Percentiles rank a stretch among this genome's conserved stretches.
Conservation (phyloP, 2,888 invertebrate species). For the Thera obeliscata region DNA sequence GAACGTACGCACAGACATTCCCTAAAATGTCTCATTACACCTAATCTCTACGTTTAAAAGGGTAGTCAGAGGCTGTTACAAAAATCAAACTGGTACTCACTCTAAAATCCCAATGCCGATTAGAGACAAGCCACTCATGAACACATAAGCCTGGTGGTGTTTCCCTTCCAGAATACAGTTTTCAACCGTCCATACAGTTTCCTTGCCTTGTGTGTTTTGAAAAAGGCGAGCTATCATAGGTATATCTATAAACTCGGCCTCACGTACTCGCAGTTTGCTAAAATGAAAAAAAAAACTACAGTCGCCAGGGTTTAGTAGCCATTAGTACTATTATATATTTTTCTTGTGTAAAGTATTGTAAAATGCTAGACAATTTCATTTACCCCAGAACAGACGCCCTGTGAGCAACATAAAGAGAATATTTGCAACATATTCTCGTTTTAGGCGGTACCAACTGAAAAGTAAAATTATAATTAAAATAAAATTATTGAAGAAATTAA, state of each 20-base stretch:
- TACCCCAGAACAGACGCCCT: constrained; percentile 70
- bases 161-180: constrained; percentile 53
- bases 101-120: constrained; percentile 71
- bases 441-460: constrained; percentile 68
- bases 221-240: constrained; percentile 65
- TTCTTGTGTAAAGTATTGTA: neutral
- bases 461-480: neutral
- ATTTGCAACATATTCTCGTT: constrained; percentile 52
- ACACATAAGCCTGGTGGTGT: constrained; percentile 59
- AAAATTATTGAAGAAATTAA: no score
- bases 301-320: no score
- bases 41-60: no score
- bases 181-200: constrained; percentile 66
- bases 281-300: neutral
- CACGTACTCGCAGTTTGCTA: constrained; percentile 71
- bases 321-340: no score
- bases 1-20: no score
- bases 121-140: constrained; percentile 60
- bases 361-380: neutral
- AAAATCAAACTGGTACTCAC: constrained; percentile 51
- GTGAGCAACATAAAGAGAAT: constrained; percentile 66
- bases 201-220: constrained; percentile 58
- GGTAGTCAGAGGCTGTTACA: no score
- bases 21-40: no score
- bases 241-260: constrained; percentile 68